These are phyloP conservation scores for Caretta caretta DNA, from an alignment of 2,113 vertebrate genomes.

Conservation along the genomic window DNA sequence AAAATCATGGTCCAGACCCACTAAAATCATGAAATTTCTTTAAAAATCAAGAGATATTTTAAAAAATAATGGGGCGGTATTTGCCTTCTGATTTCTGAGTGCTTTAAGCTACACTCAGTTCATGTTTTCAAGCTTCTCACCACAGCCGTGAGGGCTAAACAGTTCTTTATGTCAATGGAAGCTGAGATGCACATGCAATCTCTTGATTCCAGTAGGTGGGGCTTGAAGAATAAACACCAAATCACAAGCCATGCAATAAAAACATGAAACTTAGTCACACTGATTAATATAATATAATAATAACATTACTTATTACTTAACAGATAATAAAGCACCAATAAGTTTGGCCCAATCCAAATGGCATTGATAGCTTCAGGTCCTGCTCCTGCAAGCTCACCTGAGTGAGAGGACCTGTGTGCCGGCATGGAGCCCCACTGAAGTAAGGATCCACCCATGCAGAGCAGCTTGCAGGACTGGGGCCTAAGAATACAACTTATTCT, in stretches of 20 bases:
- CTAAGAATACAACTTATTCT: slow-evolving; percentile 56
- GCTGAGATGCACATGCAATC: slow-evolving; percentile 13
- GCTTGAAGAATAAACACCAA: background rate
- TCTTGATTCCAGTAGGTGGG: background rate
- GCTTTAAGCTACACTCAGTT: slow-evolving; percentile 9
- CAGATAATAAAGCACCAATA: background rate
- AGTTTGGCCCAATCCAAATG: background rate
- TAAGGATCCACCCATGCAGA: slow-evolving; percentile 64
- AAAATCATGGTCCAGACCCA: background rate
- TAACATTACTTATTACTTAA: background rate
- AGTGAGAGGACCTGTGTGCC: background rate
- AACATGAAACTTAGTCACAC: background rate
- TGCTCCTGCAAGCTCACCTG: background rate
- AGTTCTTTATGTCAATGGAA: slow-evolving; percentile 41
- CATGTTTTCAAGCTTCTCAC: background rate
- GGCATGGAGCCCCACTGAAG: background rate
- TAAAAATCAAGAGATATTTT: slow-evolving; percentile 36
- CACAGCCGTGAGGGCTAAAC: slow-evolving; percentile 23
- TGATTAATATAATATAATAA: background rate
- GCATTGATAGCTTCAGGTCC: background rate
- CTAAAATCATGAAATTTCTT: background rate
- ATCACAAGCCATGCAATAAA: background rate
- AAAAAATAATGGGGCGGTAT: background rate
- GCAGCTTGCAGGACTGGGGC: background rate
- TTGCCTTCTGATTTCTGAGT: slow-evolving; percentile 54